Conservation (phyloP, 2,888 invertebrate species). For the Leucoma salicis region DNA sequence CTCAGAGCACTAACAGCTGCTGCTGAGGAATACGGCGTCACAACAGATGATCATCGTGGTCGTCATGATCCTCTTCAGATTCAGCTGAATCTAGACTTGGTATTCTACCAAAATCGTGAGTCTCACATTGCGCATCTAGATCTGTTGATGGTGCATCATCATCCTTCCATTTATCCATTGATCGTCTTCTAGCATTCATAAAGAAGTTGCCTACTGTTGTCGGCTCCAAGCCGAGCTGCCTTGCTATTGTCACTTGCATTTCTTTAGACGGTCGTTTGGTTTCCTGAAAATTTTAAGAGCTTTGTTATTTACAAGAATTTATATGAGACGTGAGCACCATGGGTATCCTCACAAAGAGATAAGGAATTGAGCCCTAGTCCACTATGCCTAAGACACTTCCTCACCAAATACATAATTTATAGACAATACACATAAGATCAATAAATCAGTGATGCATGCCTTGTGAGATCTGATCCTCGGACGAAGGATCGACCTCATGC, state of each 20-base stretch:
- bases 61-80: constrained; percentile 73
- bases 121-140: constrained; percentile 78
- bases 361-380: no score
- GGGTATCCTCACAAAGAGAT: no score
- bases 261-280: constrained; percentile 99
- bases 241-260: constrained; percentile 99
- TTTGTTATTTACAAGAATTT: neutral
- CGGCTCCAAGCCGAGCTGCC: constrained; percentile 97
- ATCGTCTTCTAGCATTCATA: constrained; percentile 99
- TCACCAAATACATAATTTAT: no score
- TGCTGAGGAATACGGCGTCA: constrained; percentile 73
- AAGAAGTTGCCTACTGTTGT: constrained; percentile 99
- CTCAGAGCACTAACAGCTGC: constrained; percentile 76
- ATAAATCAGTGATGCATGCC: no score
- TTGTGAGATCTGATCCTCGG: no score
- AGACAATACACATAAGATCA: no score
- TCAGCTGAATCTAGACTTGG: constrained; percentile 71
- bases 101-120: constrained; percentile 74
- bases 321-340: no score
- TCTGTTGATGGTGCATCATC: constrained; percentile 88
- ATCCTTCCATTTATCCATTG: constrained; percentile 99
- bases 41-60: constrained; percentile 77
- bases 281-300: constrained; percentile 85
- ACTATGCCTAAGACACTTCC: no score
- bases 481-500: no score